Base-by-base conservation (phyloP, 2,797 vertebrate species). In the Thripadectes ignobilis region DNA sequence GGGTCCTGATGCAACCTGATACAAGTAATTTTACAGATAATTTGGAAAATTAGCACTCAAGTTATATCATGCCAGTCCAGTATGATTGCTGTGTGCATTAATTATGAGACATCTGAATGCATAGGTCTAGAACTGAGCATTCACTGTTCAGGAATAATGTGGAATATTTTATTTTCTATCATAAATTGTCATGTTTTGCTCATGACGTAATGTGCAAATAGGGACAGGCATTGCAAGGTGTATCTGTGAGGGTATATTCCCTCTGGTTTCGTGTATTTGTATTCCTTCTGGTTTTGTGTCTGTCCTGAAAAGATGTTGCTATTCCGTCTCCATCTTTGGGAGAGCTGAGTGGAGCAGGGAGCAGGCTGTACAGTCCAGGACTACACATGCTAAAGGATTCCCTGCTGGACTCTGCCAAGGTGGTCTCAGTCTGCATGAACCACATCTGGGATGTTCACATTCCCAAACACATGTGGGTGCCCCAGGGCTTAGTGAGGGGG, bases 401-500 rank as follows among this genome's bases (percentile, higher is more conserved):
- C 46, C 13, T 74, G 71, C 49, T 38, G 24, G 69, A 52, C 29
- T 67, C 12, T 14, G 1, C 26, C 0, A 1, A 48, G n/a, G 15
- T 1, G 1, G 27, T 72, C 38, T 81, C 30, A 3, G 39, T 52
- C 48, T 67, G 14, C 41, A 18, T 10, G 51, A 66, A 29, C 23
- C 1, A 2, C 15, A 5, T 41, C 66, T 20, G 57, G 29, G 45
- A 14, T 80, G 30, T 57, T 41, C 32, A 36, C 20, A 52, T 80
- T 55, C 65, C 75, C 65, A 34, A 30, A 49, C 11, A 24, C 5
- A 4, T 3, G 11, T 20, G 68, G 7, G 34, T 66, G n/a, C 11
- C 14, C 11, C 11, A 12, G 34, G 23, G 41, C 69, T 77, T n/a
- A 29, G 57, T 0, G 0, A 48, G 48, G 26, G 65, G 36, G 27